Evolutionary conservation across 2,113 vertebrate species (phyloP).

Genomic region (Solea senegalensis): DNA sequence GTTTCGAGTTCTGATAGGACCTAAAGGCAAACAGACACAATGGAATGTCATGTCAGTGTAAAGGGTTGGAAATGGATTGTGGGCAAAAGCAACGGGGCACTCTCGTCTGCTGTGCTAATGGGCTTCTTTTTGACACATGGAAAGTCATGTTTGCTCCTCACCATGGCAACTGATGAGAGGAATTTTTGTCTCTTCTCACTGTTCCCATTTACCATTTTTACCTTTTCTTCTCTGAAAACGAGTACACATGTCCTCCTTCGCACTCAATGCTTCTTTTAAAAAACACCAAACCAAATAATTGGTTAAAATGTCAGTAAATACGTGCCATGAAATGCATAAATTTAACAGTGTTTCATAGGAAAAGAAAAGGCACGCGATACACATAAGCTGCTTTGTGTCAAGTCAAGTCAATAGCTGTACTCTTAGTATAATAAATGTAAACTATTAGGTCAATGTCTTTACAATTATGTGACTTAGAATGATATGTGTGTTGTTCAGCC

Average conservation of each 20-base stretch:
- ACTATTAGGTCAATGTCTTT: too few species aligned
- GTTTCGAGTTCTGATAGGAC: background rate
- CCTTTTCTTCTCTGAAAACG: slow-evolving; percentile 30
- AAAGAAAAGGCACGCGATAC: too few species aligned
- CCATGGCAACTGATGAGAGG: slow-evolving; percentile 63
- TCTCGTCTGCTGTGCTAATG: slow-evolving; percentile 49
- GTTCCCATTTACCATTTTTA: slow-evolving; percentile 34
- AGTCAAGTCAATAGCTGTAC: background rate
- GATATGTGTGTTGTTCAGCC: background rate
- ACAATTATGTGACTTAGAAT: background rate
- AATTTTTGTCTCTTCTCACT: slow-evolving; percentile 56
- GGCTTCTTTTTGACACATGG: slow-evolving; percentile 48
- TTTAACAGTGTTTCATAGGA: too few species aligned
- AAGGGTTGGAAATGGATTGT: slow-evolving; percentile 45
- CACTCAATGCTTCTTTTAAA: background rate
- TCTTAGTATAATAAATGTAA: too few species aligned
- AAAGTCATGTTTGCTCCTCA: slow-evolving; percentile 51
- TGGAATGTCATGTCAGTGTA: slow-evolving; percentile 25
- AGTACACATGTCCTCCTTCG: slow-evolving; percentile 16
- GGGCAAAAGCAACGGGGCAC: slow-evolving; percentile 32
- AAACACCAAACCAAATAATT: too few species aligned
- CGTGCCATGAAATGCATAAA: too few species aligned
- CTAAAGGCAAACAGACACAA: slow-evolving; percentile 1
- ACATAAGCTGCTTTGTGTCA: background rate
- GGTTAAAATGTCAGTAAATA: too few species aligned